These are phyloP conservation scores for Coracias cyanogaster DNA, from an alignment of 2,797 vertebrate genomes.

Conservation along the genomic window DNA sequence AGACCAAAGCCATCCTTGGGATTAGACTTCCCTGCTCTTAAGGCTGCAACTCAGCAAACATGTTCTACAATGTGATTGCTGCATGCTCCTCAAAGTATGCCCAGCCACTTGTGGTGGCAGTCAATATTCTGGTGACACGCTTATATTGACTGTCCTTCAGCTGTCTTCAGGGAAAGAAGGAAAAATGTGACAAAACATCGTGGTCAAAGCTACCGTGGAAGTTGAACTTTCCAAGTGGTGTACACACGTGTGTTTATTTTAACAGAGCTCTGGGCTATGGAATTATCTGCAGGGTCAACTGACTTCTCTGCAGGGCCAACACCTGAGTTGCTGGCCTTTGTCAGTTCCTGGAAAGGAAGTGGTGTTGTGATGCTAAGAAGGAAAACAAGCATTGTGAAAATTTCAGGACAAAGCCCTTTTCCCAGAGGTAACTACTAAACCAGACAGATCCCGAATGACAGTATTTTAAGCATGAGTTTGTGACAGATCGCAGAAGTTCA, in stretches of 20 bases:
- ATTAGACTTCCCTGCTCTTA: not conserved
- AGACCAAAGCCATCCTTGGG: not conserved
- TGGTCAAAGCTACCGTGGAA: not conserved
- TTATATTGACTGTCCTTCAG: not conserved
- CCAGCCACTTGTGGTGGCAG: not conserved
- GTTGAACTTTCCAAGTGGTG: not conserved
- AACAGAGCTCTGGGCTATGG: not conserved
- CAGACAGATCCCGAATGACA: not conserved
- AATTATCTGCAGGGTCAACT: not conserved
- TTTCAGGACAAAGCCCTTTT: slow-evolving; percentile 23
- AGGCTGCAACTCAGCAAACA: not conserved
- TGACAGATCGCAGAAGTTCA: not conserved
- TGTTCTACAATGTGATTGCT: fast-evolving
- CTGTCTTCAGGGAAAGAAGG: not conserved
- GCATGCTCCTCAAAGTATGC: fast-evolving
- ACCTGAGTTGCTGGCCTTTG: slow-evolving; percentile 20
- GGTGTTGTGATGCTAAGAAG: not conserved
- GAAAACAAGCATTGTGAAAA: slow-evolving; percentile 33
- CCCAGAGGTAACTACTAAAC: slow-evolving; percentile 36
- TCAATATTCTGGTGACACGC: fast-evolving
- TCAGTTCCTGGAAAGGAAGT: slow-evolving; percentile 26
- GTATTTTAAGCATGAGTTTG: slow-evolving; percentile 16
- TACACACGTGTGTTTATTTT: not conserved
- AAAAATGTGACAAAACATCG: not conserved
- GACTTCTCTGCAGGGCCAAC: not conserved